Evolutionary conservation across 2,113 vertebrate species (phyloP).

Genomic region (Hymenochirus boettgeri): DNA sequence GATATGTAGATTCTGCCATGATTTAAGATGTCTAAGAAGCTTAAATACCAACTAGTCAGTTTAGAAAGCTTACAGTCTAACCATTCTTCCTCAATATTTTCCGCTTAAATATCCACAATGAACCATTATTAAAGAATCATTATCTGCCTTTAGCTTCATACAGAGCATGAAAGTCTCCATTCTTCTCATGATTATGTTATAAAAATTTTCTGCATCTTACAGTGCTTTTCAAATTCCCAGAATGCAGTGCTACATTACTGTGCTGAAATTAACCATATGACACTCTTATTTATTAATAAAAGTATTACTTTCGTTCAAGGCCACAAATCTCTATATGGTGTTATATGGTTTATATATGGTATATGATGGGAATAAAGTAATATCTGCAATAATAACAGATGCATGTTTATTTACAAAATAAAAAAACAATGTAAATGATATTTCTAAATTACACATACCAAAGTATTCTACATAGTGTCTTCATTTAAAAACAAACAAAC

Average conservation of each 20-base stretch:
- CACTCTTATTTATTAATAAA: conserved; percentile 73
- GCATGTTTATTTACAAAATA: no score
- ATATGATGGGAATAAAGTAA: no score
- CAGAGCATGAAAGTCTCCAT: conserved; percentile 81
- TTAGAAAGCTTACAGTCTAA: conserved; percentile 73
- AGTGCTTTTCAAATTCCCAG: conserved; percentile 75
- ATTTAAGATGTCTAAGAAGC: conserved; percentile 60
- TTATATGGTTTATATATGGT: no score
- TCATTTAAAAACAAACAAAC: no score
- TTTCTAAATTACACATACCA: no score
- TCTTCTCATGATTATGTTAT: conserved; percentile 87
- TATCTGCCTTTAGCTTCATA: conserved; percentile 86
- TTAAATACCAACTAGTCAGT: conserved; percentile 68
- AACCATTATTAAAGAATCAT: conserved; percentile 87
- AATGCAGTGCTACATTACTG: conserved; percentile 82
- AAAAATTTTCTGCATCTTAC: conserved; percentile 87
- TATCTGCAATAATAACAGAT: no score
- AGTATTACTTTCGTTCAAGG: no score
- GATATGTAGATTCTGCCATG: conserved; percentile 37
- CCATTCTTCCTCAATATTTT: conserved; percentile 75
- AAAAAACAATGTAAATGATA: no score
- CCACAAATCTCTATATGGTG: no score
- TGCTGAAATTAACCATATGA: conserved; percentile 81
- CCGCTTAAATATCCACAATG: conserved; percentile 86
- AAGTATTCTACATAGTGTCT: no score